Conservation (phyloP, 2,888 invertebrate species). For the Petrolisthes cinctipes region DNA sequence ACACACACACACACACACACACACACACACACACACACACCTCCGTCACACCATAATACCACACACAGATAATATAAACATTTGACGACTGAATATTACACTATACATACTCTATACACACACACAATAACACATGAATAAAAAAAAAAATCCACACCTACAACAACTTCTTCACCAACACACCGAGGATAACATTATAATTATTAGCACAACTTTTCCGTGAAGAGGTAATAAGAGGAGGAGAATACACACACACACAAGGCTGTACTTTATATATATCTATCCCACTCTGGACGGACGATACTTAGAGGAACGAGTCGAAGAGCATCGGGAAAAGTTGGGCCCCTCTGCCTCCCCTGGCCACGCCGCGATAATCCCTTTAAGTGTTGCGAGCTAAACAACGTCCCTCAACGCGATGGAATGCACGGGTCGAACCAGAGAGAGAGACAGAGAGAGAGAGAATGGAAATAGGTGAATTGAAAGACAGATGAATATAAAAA, state of each 20-base stretch:
- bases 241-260: too few relatives aligned
- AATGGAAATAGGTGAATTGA: too few relatives aligned
- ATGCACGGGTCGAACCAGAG: conserved; percentile 29
- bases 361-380: conserved; percentile 51
- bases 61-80: too few relatives aligned
- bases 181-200: too few relatives aligned
- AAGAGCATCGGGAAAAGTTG: neutral
- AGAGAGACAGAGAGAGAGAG: too few relatives aligned
- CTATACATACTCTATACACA: neutral
- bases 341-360: neutral
- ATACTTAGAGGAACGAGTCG: conserved; percentile 1
- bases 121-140: neutral
- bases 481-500: too few relatives aligned
- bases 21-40: neutral
- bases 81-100: too few relatives aligned
- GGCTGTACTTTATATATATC: too few relatives aligned
- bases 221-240: too few relatives aligned
- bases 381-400: conserved; percentile 59
- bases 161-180: too few relatives aligned
- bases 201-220: too few relatives aligned
- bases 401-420: conserved; percentile 51
- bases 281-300: neutral
- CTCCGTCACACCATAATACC: neutral
- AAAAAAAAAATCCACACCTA: neutral
- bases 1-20: neutral